phyloP scores from a whole-genome alignment of 2,888 invertebrate species.

The Tinea pellionella region DNA sequence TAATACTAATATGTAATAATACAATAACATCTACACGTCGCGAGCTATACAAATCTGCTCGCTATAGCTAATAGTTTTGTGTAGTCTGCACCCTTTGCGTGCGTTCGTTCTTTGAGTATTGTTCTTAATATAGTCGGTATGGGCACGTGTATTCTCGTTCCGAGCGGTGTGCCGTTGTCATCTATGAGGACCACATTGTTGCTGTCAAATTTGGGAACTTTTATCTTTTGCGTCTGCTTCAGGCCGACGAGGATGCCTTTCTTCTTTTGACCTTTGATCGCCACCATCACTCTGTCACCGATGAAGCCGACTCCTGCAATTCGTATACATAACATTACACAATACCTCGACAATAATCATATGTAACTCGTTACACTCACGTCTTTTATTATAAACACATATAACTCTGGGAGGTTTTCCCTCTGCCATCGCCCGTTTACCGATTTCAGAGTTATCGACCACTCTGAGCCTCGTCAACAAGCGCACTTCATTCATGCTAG shows the following conservation, averaged over 20 bases:
- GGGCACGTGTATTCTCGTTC: constrained; percentile 95
- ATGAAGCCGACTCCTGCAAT: constrained; percentile 58
- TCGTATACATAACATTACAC: neutral
- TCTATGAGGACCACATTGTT: constrained; percentile 97
- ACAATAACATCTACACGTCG: neutral
- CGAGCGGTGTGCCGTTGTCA: constrained; percentile 93
- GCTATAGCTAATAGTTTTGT: constrained; percentile 93
- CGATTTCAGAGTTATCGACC: constrained; percentile 97
- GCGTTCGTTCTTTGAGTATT: constrained; percentile 83
- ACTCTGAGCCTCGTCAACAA: constrained; percentile 85
- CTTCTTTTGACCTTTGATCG: constrained; percentile 95
- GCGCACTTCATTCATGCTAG: constrained; percentile 73
- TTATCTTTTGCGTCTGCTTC: constrained; percentile 82
- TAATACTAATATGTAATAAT: no score
- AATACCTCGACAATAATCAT: neutral
- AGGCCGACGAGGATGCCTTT: constrained; percentile 91
- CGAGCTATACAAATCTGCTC: constrained; percentile 82
- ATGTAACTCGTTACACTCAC: constrained; percentile 30
- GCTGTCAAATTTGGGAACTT: constrained; percentile 91
- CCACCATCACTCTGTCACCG: constrained; percentile 91
- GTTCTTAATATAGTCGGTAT: constrained; percentile 91
- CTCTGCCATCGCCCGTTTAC: constrained; percentile 93
- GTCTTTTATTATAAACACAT: constrained; percentile 89
- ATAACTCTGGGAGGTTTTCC: constrained; percentile 95
- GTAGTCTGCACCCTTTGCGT: constrained; percentile 87